Percentiles rank a stretch among this genome's conserved stretches.
Conservation (phyloP, 2,888 invertebrate species). For the Ephialtes manifestator region DNA sequence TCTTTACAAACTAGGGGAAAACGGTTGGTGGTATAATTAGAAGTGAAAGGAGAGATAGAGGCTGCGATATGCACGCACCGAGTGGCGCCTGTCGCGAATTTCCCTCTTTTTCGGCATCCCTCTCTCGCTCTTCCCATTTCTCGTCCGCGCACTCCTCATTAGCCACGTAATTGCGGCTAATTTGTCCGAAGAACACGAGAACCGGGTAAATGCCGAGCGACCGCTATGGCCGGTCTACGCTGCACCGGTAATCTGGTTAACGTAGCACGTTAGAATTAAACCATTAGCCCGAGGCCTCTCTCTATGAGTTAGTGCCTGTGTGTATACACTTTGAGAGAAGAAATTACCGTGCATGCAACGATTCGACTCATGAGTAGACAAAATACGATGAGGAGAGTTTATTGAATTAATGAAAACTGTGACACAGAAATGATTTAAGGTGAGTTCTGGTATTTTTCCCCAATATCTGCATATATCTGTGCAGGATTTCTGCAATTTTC, state of each 20-base stretch:
- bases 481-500: too few relatives aligned
- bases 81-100: constrained; percentile 33
- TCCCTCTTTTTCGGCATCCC: constrained; percentile 51
- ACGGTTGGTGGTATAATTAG: constrained; percentile 15
- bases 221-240: constrained; percentile 52
- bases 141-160: constrained; percentile 70
- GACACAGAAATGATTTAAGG: not conserved
- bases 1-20: constrained; percentile 21
- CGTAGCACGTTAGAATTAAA: constrained; percentile 81
- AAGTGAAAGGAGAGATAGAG: not conserved
- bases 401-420: constrained; percentile 11
- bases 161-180: constrained; percentile 81
- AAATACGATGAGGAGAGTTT: not conserved
- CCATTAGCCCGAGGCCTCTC: constrained; percentile 72
- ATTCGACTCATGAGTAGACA: not conserved
- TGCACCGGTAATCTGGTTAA: constrained; percentile 81
- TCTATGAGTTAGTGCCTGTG: constrained; percentile 7
- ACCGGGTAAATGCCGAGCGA: constrained; percentile 71
- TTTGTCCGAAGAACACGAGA: constrained; percentile 78
- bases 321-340: constrained; percentile 31
- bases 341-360: constrained; percentile 21
- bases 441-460: not conserved
- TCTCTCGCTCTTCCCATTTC: constrained; percentile 36
- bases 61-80: constrained; percentile 16
- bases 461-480: too few relatives aligned